Evolutionary conservation across 2,113 vertebrate species (phyloP).

Genomic region (Orthonyx spaldingii): DNA sequence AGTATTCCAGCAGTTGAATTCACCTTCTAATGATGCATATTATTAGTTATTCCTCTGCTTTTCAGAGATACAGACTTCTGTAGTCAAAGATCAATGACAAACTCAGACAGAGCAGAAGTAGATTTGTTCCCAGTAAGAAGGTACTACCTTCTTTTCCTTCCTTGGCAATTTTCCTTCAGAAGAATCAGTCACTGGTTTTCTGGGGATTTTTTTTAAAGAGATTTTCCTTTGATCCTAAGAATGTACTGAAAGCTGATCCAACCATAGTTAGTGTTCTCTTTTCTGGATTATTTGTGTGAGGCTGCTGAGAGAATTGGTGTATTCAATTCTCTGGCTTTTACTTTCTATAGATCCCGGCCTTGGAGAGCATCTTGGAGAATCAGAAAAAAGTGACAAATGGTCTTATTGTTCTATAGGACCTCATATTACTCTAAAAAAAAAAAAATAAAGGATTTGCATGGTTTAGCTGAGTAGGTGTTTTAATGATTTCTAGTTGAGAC

Average conservation of each 20-base stretch:
- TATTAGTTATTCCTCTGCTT: not conserved
- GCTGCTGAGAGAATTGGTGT: not conserved
- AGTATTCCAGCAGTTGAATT: not conserved
- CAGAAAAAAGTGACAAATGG: not conserved
- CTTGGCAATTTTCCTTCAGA: not conserved
- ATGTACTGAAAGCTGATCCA: not conserved
- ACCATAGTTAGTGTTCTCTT: not conserved
- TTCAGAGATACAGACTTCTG: not conserved
- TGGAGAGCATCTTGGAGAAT: not conserved
- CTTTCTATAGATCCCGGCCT: not conserved
- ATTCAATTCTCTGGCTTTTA: not conserved
- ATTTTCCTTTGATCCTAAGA: not conserved
- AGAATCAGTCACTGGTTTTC: not conserved
- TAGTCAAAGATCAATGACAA: not conserved
- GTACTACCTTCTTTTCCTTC: not conserved
- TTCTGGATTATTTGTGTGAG: not conserved
- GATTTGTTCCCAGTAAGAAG: not conserved
- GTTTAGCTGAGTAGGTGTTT: not conserved
- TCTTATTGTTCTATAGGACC: not conserved
- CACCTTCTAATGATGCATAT: not conserved
- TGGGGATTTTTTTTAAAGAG: not conserved
- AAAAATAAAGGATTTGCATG: not conserved
- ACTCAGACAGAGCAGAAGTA: not conserved
- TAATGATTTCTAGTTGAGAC: not conserved
- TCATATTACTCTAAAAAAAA: not conserved